phyloP scores from a whole-genome alignment of 1,140 invertebrate species.

The Trichonephila clavipes region DNA sequence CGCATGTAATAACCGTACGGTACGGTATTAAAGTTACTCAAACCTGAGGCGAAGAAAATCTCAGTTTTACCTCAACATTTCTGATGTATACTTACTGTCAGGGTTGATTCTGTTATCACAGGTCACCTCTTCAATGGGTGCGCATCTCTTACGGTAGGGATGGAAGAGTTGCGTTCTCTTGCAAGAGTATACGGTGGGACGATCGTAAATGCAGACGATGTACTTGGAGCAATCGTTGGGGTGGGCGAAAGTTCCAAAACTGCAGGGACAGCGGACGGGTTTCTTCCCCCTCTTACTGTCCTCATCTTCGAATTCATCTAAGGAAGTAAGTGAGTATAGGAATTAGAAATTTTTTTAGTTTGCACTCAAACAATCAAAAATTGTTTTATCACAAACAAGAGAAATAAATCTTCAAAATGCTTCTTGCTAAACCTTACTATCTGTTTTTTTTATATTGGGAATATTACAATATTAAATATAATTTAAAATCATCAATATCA shows the following conservation, averaged over 20 bases:
- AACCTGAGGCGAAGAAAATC: no score
- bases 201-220: constrained; percentile 47
- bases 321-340: not conserved
- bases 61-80: no score
- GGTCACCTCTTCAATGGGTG: not conserved
- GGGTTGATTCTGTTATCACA: constrained; percentile 50
- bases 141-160: constrained; percentile 37
- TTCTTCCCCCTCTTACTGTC: not conserved
- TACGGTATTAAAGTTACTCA: no score
- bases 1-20: no score
- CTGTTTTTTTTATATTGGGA: no score
- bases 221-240: constrained; percentile 52
- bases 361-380: not conserved
- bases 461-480: no score
- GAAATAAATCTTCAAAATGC: no score
- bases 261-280: constrained; percentile 15
- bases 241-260: constrained; percentile 35
- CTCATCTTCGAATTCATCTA: not conserved
- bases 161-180: constrained; percentile 48
- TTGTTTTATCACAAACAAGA: no score
- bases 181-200: constrained; percentile 54
- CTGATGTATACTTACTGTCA: not conserved
- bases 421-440: no score
- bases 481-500: no score
- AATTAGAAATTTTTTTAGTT: not conserved